Conservation (phyloP, 2,113 vertebrate genomes). For the Lophochroa leadbeateri region DNA sequence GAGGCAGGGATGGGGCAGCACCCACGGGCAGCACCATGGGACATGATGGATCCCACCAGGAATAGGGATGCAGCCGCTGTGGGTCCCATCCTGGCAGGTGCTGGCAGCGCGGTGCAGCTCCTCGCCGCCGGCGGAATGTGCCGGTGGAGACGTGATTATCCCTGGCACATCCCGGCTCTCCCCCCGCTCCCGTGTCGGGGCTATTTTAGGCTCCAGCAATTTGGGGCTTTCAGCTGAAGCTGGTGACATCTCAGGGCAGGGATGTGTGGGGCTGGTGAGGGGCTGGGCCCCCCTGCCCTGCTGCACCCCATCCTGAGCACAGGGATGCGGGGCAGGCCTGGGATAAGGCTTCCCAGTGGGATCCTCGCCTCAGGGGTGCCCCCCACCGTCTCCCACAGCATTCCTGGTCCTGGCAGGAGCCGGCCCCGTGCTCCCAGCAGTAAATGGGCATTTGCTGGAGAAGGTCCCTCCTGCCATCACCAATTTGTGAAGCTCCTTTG, state of each 20-base stretch:
- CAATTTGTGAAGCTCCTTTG: not conserved
- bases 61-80: not conserved
- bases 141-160: not conserved
- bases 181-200: not conserved
- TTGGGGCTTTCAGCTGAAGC: not conserved
- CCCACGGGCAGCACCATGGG: not conserved
- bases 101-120: not conserved
- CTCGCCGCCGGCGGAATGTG: not conserved
- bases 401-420: not conserved
- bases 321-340: fast-evolving
- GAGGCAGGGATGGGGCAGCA: not conserved
- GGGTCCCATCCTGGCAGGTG: not conserved
- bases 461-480: not conserved
- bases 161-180: not conserved
- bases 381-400: not conserved
- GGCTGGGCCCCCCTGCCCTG: not conserved
- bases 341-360: not conserved
- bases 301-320: not conserved
- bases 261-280: not conserved
- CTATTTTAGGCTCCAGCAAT: not conserved
- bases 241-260: not conserved
- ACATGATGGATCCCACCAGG: not conserved
- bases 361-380: fast-evolving
- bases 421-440: not conserved
- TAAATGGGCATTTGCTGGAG: not conserved